phyloP scores from a whole-genome alignment of 1,140 invertebrate genomes.

The Drosophila kikkawai region DNA sequence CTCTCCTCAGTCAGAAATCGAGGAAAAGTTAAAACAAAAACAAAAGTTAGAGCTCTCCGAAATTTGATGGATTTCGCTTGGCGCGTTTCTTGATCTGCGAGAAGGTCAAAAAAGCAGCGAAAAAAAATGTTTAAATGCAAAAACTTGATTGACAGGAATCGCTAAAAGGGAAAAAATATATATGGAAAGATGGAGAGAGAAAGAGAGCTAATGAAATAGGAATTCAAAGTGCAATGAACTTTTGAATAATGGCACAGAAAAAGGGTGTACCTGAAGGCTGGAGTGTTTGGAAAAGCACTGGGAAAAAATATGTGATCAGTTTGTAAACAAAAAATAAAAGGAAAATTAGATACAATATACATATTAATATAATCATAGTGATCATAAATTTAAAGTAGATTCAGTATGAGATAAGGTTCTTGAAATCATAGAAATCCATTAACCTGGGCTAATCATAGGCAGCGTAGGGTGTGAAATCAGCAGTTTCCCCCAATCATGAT shows the following conservation, averaged over 20 bases:
- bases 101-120: constrained; percentile 31
- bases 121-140: constrained; percentile 26
- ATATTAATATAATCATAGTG: too few species aligned
- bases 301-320: background rate
- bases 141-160: constrained; percentile 39
- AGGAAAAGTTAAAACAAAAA: constrained; percentile 42
- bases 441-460: background rate
- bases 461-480: background rate
- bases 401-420: background rate
- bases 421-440: background rate
- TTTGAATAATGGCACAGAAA: constrained; percentile 1
- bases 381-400: background rate
- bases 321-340: background rate
- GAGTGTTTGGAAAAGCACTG: background rate
- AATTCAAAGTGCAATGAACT: constrained; percentile 61
- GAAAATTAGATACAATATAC: too few species aligned
- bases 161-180: constrained; percentile 22
- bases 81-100: constrained; percentile 9
- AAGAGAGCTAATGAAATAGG: constrained; percentile 18
- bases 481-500: background rate
- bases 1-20: constrained; percentile 21
- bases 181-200: background rate
- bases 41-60: constrained; percentile 20
- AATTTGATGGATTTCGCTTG: constrained; percentile 26
- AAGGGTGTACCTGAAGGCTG: background rate